Base-by-base conservation (phyloP, 2,113 vertebrate genomes). In the Elanoides forficatus region DNA sequence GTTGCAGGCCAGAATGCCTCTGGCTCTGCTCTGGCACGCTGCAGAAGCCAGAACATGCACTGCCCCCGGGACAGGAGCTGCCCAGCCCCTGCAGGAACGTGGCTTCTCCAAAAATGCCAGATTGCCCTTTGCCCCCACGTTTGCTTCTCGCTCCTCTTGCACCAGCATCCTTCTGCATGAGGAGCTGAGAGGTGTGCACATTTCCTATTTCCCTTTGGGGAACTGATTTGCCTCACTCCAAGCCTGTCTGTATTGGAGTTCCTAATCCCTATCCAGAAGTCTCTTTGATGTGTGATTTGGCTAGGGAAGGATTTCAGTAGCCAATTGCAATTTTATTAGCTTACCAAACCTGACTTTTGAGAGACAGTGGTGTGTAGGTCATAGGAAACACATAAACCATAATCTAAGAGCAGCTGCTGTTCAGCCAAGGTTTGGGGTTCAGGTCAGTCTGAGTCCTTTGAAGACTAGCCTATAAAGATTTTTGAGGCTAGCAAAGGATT, bases 101-200 rank as follows among this genome's bases (percentile, higher is more conserved):
- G 20, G 2, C 14, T 89, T 68, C 30, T 81, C 52, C 11, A 65
- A 83, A 83, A n/a, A 26, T 13, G 9, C 5, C 52, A 55, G 47
- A 50, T 22, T 40, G 7, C 15, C 14, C 5, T 81, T 78, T 85
- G 1, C 6, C 2, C 9, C 3, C 13, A 8, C 20, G 15, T 63
- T 50, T 58, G 3, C 32, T 80, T 75, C 47, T 34, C 13, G 2
- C 4, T n/a, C 2, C 15, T 36, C 34, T 72, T 42, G 55, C 48
- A 13, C 12, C 14, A 42, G n/a, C 55, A 40, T 27, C 34, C 10
- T 43, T 42, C 43, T 43, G 13, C 14, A 13, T 2, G 8, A 67
- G n/a, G 5, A 58, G 32, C n/a, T 22, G 22, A 52, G 50, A 36
- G 2, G 1, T 18, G 20, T 11, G 11, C 13, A 0, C 6, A 7